Evolutionary conservation across 2,888 invertebrate genomes (phyloP), one percentile per base, ranked within the genome.

Genomic region (Argyresthia albistria): DNA sequence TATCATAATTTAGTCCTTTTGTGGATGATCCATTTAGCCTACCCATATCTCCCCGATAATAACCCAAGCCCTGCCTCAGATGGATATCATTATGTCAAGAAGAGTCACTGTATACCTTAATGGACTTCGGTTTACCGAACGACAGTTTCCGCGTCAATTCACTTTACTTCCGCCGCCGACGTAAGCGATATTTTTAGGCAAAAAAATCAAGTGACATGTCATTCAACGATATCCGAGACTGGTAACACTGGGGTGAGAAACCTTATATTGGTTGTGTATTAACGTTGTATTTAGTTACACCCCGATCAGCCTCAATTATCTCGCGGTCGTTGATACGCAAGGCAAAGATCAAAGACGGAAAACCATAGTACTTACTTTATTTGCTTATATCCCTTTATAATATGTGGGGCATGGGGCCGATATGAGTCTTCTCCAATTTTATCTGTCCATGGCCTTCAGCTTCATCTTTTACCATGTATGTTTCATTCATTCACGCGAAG

Each of bases 61-160:
- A n/a, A n/a, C n/a, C 25, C 25, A 25, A 9, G n/a, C 49, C 37
- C 37, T 15, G 36, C 39, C 16, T 14, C 58, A 59, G 56, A 58
- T 53, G 60, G 62, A 65, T 60, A 64, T 72, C 73, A 69, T 70
- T 69, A 71, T 64, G 76, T 76, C 76, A 75, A 67, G 67, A 61
- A 67, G 57, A 71, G 72, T 79, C 73, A 76, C 70, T 75, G 76
- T 69, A 80, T 77, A 80, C 81, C 70, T 66, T 78, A 79, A 80
- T 80, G 80, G 78, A 78, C 69, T 70, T 67, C 67, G 67, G 71
- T 70, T 71, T 70, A 66, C 69, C 66, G 70, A 76, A 76, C 74
- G 82, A 81, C 80, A 79, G 73, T 84, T 83, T 84, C 81, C 79
- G 69, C 79, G 55, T 76, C 83, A 79, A 79, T 84, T 80, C 76